Base-by-base conservation (phyloP, 2,797 vertebrate species). In the Sebastolobus alascanus region DNA sequence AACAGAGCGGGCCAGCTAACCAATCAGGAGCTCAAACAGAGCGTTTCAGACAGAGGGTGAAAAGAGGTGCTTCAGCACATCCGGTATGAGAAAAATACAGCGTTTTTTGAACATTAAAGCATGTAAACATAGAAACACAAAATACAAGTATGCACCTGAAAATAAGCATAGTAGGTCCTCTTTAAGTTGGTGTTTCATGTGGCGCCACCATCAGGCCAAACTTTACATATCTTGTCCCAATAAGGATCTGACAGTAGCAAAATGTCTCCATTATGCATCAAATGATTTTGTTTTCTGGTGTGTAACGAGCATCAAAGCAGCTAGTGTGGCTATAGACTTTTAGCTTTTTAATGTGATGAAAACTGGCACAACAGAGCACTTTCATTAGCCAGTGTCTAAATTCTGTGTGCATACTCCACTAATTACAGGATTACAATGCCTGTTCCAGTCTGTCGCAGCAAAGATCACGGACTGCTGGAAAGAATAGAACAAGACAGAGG, bases 371-470 rank as follows among this genome's bases (percentile, higher is more conserved):
- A 76, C 68, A 77, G 77, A 86, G 77, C 73, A 83, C 80, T 88
- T 86, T 80, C 67, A 85, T 83, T 86, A 91, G 80, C 75, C 69
- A 11, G 69, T 33, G 80, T 87, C 73, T 83, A 80, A 80, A 90
- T 78, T 90, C 75, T 83, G 73, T 64, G 73, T 80, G 85, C 80
- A 79, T 38, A 81, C 27, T 69, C 58, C 58, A 67, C 87, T 87
- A 87, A 90, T 88, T 86, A 87, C 66, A 83, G 68, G 50, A 82
- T 77, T 81, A 84, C 78, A 80, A 76, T 70, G 80, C 75, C 80
- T 81, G 76, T 78, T 89, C 79, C 56, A 79, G 79, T 75, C 75
- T 38, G 68, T 82, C 1, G 16, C 59, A 75, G 65, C 64, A 79
- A 82, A 84, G 78, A 87, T 85, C 80, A 72, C 2, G 50, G 58